Evolutionary conservation across 2,797 vertebrate species (phyloP).

Genomic region (Botia almorhae): DNA sequence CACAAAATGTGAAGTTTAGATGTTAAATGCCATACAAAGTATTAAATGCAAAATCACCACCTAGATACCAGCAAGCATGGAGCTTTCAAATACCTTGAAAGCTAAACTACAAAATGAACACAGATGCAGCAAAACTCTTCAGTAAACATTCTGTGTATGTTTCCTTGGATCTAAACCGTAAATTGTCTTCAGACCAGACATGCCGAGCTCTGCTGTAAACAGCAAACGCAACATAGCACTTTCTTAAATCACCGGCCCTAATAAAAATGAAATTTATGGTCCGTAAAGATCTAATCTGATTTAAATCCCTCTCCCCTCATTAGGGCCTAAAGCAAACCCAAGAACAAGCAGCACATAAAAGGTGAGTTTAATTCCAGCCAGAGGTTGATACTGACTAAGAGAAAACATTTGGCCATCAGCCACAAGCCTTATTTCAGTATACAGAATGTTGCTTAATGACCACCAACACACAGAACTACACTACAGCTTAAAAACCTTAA

Average conservation of each 20-base stretch:
- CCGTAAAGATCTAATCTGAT: constrained; percentile 3
- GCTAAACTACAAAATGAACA: not conserved
- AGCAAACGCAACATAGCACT: not conserved
- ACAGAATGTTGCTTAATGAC: not conserved
- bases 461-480: not conserved
- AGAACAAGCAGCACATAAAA: not conserved
- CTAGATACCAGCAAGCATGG: not conserved
- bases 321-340: not conserved
- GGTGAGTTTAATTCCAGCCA: not conserved
- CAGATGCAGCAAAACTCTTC: not conserved
- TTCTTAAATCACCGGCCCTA: not conserved
- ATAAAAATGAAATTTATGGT: constrained; percentile 6
- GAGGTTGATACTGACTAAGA: not conserved
- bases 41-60: not conserved
- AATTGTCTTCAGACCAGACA: not conserved
- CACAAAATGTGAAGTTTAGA: constrained; percentile 14
- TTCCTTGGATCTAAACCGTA: not conserved
- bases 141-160: not conserved
- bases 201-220: not conserved
- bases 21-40: not conserved
- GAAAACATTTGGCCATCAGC: constrained; percentile 6
- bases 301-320: constrained; percentile 9
- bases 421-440: constrained; percentile 3
- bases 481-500: not conserved
- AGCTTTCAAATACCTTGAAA: not conserved